These are phyloP conservation scores for Tachuris rubrigastra DNA, from an alignment of 2,113 vertebrate species.

Conservation along the genomic window DNA sequence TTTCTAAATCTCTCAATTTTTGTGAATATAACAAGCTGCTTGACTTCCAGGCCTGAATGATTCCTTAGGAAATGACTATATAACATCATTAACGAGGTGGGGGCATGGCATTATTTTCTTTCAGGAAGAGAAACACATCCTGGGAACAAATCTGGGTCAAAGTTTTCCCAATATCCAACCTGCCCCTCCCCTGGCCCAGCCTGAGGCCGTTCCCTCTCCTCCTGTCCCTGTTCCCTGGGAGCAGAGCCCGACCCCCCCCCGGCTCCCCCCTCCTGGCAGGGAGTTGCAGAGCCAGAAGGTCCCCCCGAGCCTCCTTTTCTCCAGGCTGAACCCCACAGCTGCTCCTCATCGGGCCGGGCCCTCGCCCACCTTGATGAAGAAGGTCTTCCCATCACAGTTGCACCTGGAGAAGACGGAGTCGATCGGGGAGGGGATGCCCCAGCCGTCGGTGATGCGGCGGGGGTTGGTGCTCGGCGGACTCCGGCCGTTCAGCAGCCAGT, in stretches of 20 bases:
- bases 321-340: background rate
- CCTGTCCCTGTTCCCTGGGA: background rate
- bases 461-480: conserved; percentile 74
- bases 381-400: conserved; percentile 93
- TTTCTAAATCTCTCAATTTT: background rate
- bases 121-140: background rate
- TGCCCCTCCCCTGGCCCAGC: background rate
- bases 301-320: background rate
- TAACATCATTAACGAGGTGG: background rate
- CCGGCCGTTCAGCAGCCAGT: conserved; percentile 84
- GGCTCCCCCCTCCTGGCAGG: background rate
- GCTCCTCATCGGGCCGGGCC: background rate
- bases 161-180: background rate
- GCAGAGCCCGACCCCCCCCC: background rate
- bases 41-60: background rate
- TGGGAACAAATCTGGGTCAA: background rate
- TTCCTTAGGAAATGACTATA: background rate
- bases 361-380: conserved; percentile 89
- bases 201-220: rapidly evolving
- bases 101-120: background rate
- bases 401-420: conserved; percentile 93
- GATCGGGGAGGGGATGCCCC: conserved; percentile 94
- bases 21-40: background rate
- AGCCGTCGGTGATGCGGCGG: conserved; percentile 81
- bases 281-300: rapidly evolving